Conservation (phyloP, 2,888 invertebrate genomes). For the Prosapia bicincta region DNA sequence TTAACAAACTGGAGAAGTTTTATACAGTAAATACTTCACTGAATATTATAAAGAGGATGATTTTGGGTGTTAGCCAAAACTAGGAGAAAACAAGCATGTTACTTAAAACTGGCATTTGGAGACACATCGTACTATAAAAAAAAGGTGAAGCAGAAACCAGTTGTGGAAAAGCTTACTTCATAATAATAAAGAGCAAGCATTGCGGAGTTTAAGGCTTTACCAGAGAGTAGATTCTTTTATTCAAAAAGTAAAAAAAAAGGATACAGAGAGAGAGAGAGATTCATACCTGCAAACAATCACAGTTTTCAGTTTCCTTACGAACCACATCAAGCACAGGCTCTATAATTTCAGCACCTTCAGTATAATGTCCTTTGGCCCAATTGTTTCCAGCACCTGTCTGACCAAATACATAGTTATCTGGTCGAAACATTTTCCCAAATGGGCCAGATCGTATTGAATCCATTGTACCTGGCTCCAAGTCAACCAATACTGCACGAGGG, state of each 20-base stretch:
- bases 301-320: slow-evolving; percentile 53
- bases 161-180: too few species aligned
- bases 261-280: background rate
- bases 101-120: too few species aligned
- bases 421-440: slow-evolving; percentile 63
- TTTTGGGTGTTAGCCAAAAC: too few species aligned
- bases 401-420: slow-evolving; percentile 64
- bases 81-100: too few species aligned
- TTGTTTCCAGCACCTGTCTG: slow-evolving; percentile 52
- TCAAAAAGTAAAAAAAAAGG: background rate
- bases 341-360: slow-evolving; percentile 56
- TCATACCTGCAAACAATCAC: slow-evolving; percentile 56
- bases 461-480: slow-evolving; percentile 68
- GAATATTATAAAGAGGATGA: too few species aligned
- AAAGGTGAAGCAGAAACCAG: too few species aligned
- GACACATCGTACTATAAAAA: too few species aligned
- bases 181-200: too few species aligned
- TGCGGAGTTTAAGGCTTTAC: too few species aligned
- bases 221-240: too few species aligned
- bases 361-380: slow-evolving; percentile 59
- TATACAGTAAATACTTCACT: too few species aligned
- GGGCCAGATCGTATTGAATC: slow-evolving; percentile 64
- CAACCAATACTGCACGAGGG: slow-evolving; percentile 60
- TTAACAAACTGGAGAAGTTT: too few species aligned
- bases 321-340: slow-evolving; percentile 53